Evolutionary conservation across 1,140 invertebrate species (phyloP).

Genomic region (Lepidostoma basale): DNA sequence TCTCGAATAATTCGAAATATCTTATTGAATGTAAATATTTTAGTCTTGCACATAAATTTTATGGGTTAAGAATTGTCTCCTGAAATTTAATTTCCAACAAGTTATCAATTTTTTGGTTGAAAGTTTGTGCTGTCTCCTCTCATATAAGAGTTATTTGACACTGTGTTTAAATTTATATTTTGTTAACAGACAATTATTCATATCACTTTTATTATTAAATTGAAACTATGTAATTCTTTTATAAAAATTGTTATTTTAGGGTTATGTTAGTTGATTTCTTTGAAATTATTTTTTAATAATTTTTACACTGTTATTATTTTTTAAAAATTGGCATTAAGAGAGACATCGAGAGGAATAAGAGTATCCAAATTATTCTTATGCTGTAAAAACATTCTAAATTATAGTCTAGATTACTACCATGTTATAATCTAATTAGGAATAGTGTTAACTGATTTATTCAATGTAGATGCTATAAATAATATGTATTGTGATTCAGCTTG

Average conservation of each 20-base stretch:
- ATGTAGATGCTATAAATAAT: constrained; percentile 20
- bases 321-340: neutral
- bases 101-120: too few species aligned
- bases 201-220: too few species aligned
- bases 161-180: too few species aligned
- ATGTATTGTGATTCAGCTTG: constrained; percentile 29
- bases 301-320: neutral
- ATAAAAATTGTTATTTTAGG: neutral
- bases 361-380: constrained; percentile 15
- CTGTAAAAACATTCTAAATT: constrained; percentile 20
- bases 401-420: constrained; percentile 18
- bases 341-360: neutral
- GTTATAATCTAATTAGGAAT: constrained; percentile 18
- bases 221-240: too few species aligned
- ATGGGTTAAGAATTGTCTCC: too few species aligned
- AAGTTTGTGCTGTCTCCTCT: too few species aligned
- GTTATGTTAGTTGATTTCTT: neutral
- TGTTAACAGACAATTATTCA: too few species aligned
- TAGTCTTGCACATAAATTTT: too few species aligned
- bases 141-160: too few species aligned
- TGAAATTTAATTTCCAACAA: too few species aligned
- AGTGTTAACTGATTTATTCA: constrained; percentile 3
- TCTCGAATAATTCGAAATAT: too few species aligned
- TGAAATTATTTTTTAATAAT: neutral
- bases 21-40: too few species aligned